phyloP scores from a whole-genome alignment of 2,888 invertebrate species.

The Stegophylla sp. region DNA sequence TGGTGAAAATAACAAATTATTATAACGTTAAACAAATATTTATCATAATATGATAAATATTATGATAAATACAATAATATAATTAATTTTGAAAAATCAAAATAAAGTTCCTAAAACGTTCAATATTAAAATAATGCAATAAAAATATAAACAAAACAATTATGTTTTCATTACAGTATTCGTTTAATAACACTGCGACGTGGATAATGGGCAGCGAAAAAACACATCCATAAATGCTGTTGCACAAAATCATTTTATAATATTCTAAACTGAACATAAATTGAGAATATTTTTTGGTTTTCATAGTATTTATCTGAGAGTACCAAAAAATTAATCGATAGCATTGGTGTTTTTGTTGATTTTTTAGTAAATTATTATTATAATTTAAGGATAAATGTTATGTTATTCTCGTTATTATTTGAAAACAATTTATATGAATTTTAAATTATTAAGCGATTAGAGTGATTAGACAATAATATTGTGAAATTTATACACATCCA shows the following conservation, averaged over 20 bases:
- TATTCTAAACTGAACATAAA: background rate
- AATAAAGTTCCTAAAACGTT: background rate
- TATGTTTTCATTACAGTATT: no score
- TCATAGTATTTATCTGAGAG: background rate
- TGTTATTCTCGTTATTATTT: background rate
- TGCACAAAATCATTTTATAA: no score
- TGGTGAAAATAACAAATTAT: background rate
- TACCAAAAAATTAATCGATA: no score
- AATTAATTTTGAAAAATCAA: background rate
- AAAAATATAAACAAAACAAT: background rate
- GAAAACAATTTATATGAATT: background rate
- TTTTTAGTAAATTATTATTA: background rate
- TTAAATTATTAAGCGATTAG: background rate
- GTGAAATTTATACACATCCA: background rate
- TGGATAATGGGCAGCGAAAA: background rate
- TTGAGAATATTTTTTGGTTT: background rate
- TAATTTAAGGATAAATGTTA: background rate
- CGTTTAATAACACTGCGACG: background rate
- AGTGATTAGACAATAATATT: constrained; percentile 33
- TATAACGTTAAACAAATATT: no score
- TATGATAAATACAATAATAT: background rate
- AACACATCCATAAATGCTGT: background rate
- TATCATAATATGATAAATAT: background rate
- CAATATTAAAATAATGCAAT: background rate
- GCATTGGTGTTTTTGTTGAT: background rate